Evolutionary conservation across 2,797 vertebrate species (phyloP).

Genomic region (Aeoliscus strigatus): DNA sequence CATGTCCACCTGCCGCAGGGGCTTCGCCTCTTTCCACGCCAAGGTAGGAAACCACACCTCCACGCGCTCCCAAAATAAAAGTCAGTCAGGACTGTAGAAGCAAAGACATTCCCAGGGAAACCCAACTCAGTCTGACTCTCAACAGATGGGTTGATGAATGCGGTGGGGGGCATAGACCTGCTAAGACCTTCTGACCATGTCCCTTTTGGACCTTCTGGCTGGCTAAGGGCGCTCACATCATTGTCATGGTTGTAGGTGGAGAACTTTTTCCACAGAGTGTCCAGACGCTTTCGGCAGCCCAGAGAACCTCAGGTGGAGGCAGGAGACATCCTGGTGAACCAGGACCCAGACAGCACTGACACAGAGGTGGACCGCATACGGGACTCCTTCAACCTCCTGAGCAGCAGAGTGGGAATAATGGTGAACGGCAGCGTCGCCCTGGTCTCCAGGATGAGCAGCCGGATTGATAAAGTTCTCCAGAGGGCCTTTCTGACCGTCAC

Average conservation of each 20-base stretch:
- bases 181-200: too few relatives aligned
- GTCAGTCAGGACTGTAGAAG: too few relatives aligned
- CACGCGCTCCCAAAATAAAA: too few relatives aligned
- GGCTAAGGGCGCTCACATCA: neutral
- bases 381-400: conserved; percentile 75
- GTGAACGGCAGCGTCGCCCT: conserved; percentile 77
- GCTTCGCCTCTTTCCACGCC: conserved; percentile 71
- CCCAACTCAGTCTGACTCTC: too few relatives aligned
- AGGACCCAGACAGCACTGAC: conserved; percentile 64
- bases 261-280: conserved; percentile 80
- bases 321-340: conserved; percentile 57
- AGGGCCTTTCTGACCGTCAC: conserved; percentile 72
- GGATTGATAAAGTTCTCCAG: conserved; percentile 80
- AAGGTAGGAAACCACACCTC: conserved; percentile 69
- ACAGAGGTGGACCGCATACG: conserved; percentile 73
- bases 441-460: conserved; percentile 77
- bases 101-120: too few relatives aligned
- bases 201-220: too few relatives aligned
- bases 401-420: conserved; percentile 66
- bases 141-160: too few relatives aligned
- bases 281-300: conserved; percentile 70
- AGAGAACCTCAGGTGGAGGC: conserved; percentile 43
- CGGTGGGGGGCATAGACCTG: too few relatives aligned
- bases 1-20: conserved; percentile 76
- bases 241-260: conserved; percentile 69